phyloP scores from a whole-genome alignment of 2,113 vertebrate species.

The Seriola rivoliana region DNA sequence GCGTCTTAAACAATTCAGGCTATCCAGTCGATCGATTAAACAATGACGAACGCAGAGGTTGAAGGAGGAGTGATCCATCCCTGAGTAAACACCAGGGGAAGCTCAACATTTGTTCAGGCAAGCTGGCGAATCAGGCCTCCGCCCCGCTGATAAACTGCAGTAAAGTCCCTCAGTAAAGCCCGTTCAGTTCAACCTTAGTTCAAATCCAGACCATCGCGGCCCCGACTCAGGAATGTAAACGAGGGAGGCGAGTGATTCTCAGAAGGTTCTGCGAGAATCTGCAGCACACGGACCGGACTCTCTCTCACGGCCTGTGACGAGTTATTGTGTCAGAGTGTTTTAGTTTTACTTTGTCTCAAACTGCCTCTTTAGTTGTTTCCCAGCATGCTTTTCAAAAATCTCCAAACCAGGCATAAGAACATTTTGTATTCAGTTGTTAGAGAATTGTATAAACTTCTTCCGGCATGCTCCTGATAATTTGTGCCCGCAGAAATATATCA shows the following conservation, averaged over 20 bases:
- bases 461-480: neutral
- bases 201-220: constrained; percentile 15
- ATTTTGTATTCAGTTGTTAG: too few relatives aligned
- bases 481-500: neutral
- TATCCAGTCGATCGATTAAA: neutral
- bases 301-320: too few relatives aligned
- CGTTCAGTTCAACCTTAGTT: constrained; percentile 7
- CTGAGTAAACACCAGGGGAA: constrained; percentile 20
- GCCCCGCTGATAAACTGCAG: constrained; percentile 45
- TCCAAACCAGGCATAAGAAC: too few relatives aligned
- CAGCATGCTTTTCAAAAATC: neutral
- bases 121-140: constrained; percentile 24
- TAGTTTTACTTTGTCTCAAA: too few relatives aligned
- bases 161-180: neutral
- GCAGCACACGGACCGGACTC: too few relatives aligned
- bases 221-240: constrained; percentile 52
- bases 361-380: neutral
- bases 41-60: neutral
- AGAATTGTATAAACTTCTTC: too few relatives aligned
- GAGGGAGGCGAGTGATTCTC: neutral
- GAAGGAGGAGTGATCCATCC: constrained; percentile 11
- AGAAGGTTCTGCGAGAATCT: too few relatives aligned
- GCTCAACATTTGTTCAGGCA: constrained; percentile 31
- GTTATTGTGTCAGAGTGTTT: neutral
- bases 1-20: neutral